A percentile compares a stretch with the other conserved stretches of the same genome.
phyloP scores from a whole-genome alignment of 1,140 invertebrate species.

The Scylla paramamosain region DNA sequence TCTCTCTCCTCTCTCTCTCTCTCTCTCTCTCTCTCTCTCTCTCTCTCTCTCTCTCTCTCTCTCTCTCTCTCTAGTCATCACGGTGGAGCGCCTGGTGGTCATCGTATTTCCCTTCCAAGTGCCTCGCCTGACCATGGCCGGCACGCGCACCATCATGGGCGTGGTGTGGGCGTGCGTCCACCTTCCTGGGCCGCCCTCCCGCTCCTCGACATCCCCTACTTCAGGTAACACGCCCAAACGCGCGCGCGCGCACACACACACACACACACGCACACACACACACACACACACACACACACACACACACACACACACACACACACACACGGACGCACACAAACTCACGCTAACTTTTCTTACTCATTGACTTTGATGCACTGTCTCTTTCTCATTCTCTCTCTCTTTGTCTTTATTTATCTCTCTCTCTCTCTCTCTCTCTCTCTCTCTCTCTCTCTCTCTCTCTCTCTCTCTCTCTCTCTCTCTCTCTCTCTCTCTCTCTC shows the following conservation, averaged over 20 bases:
- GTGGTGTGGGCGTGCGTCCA: conserved; percentile 81
- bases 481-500: neutral
- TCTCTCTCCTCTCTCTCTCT: neutral
- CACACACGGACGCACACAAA: neutral
- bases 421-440: neutral
- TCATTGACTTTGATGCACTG: too few species aligned
- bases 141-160: conserved; percentile 81
- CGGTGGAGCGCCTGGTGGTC: conserved; percentile 82
- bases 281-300: too few species aligned
- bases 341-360: too few species aligned
- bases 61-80: conserved; percentile 80
- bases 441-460: neutral
- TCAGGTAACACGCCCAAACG: conserved; percentile 76
- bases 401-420: neutral
- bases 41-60: neutral
- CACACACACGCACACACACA: neutral
- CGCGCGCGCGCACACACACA: neutral
- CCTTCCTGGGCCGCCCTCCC: conserved; percentile 81
- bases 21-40: neutral
- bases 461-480: too few species aligned
- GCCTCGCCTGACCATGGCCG: conserved; percentile 80
- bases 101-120: conserved; percentile 83
- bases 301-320: too few species aligned
- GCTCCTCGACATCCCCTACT: conserved; percentile 81
- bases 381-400: neutral